Base-by-base conservation (phyloP, 2,888 invertebrate genomes). In the Tinea pellionella region DNA sequence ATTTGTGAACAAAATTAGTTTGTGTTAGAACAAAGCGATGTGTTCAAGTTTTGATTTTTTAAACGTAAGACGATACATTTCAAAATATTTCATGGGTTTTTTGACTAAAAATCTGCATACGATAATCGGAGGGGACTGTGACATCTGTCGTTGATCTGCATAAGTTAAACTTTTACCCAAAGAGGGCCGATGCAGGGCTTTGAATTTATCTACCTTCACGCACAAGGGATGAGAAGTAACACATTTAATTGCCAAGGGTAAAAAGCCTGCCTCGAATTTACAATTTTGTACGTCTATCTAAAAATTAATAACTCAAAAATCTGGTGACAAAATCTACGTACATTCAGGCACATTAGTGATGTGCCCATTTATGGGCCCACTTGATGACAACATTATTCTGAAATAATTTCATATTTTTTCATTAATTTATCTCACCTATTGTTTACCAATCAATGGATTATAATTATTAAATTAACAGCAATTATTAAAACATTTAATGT, bases 111-210 rank as follows among this genome's bases (percentile, higher is more conserved):
- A 84, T 84, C 80, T 83, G 78, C 85, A 84, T 83, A 78, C 83
- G 80, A 82, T 85, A 81, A 85, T 77, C 76, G 73, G 67, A 67
- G 67, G 71, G 74, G 61, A 67, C 70, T 70, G 74, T 74, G 82
- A 78, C 86, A 84, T 85, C 86, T 86, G 85, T 74, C 75, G 66
- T 65, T 68, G 69, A 79, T 80, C 77, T 83, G 78, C 82, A 84
- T 80, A 80, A 81, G 75, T 85, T 83, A 73, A 72, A 76, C 75
- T 77, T 75, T 80, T 74, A 74, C 77, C 71, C 81, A 77, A 24
- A 82, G 77, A 77, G 47, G 32, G 73, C 71, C 62, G 60, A 59
- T 66, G 66, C 67, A 69, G 72, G 72, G 76, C 77, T 76, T 78
- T 79, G 77, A 77, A 82, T 82, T 78, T 80, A 78, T 79, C 72